Conservation (phyloP, 2,797 vertebrate species). For the Leucoraja ocellata region DNA sequence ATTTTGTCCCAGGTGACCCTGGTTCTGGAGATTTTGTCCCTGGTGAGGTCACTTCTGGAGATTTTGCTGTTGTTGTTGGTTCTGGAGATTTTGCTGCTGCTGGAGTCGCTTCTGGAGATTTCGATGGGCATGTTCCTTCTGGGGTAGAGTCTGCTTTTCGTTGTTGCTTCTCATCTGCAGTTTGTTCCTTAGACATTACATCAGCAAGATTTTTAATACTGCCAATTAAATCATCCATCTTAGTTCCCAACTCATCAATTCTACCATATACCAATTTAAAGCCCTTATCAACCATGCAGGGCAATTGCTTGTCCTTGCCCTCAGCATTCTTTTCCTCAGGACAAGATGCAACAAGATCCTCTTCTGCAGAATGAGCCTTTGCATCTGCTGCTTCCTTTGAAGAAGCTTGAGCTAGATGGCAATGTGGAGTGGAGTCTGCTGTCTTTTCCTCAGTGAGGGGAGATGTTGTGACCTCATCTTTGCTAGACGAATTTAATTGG, state of each 20-base stretch:
- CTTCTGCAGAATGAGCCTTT: neutral
- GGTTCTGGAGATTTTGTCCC: no score
- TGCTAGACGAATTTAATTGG: neutral
- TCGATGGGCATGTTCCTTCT: no score
- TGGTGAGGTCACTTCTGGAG: no score
- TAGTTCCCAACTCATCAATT: constrained; percentile 29
- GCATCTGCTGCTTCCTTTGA: neutral
- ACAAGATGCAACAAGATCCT: neutral
- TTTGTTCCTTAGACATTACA: constrained; percentile 8
- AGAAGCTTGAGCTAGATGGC: neutral
- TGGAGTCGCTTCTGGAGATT: no score
- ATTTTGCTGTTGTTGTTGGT: no score
- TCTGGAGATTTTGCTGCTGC: no score
- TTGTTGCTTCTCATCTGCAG: neutral
- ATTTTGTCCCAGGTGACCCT: neutral
- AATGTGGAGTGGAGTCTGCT: neutral
- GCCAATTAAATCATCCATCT: constrained; percentile 30
- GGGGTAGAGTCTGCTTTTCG: no score
- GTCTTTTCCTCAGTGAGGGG: neutral
- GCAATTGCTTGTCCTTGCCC: neutral
- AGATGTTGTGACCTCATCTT: neutral
- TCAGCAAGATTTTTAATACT: constrained; percentile 33
- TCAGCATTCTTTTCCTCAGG: no score
- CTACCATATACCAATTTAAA: constrained; percentile 26
- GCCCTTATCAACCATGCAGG: constrained; percentile 18